phyloP scores from a whole-genome alignment of 2,888 invertebrate species.

The Drosophila flavopinicola region DNA sequence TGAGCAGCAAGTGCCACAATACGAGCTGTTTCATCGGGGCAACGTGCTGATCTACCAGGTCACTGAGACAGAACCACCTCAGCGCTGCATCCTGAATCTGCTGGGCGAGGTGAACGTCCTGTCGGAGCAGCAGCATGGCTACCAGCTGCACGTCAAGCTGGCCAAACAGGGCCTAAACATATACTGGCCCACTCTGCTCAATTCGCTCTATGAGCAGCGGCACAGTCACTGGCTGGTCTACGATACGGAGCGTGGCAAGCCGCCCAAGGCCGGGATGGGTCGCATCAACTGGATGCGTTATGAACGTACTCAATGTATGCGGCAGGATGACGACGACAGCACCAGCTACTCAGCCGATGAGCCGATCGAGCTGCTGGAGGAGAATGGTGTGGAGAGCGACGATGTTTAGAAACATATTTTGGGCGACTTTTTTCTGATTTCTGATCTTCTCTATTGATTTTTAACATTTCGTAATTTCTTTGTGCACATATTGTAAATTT shows the following conservation, averaged over 20 bases:
- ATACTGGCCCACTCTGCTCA: slow-evolving; percentile 53
- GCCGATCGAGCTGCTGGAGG: slow-evolving; percentile 1
- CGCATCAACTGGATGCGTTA: slow-evolving; percentile 36
- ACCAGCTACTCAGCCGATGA: slow-evolving; percentile 14
- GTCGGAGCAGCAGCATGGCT: slow-evolving; percentile 54
- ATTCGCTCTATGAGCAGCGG: slow-evolving; percentile 45
- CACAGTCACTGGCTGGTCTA: slow-evolving; percentile 53
- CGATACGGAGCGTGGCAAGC: slow-evolving; percentile 30
- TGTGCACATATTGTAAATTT: background rate
- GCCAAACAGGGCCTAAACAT: slow-evolving; percentile 26
- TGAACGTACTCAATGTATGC: background rate
- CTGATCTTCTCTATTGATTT: background rate
- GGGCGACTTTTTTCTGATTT: no score
- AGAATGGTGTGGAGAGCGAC: background rate
- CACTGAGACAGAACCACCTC: slow-evolving; percentile 32
- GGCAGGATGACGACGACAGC: background rate
- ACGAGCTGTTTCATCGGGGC: slow-evolving; percentile 31
- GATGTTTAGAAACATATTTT: background rate
- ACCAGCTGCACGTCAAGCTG: slow-evolving; percentile 49
- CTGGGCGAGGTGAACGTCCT: slow-evolving; percentile 42
- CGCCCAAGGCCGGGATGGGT: background rate
- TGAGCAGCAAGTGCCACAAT: slow-evolving; percentile 55
- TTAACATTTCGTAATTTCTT: background rate
- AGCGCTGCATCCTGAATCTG: slow-evolving; percentile 51
- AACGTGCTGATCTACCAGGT: slow-evolving; percentile 45